Conservation (phyloP, 2,888 invertebrate genomes). For the Cataglyphis rosenhaueri region DNA sequence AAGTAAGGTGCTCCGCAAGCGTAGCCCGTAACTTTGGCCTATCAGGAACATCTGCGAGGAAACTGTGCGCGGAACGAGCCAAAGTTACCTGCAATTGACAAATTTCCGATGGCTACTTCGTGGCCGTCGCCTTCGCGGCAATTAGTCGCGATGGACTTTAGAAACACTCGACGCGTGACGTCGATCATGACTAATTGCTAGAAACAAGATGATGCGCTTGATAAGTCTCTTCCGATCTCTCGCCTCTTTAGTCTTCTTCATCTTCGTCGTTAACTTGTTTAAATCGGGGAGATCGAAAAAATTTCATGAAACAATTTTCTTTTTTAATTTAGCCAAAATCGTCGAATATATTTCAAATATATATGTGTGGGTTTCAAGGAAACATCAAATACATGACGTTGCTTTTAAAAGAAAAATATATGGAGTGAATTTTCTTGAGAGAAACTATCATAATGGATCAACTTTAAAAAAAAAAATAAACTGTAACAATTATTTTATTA, state of each 20-base stretch:
- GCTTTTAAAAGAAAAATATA: neutral
- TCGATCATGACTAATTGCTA: conserved; percentile 66
- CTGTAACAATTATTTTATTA: too few relatives aligned
- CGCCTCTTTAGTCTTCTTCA: neutral
- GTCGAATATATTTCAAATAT: neutral
- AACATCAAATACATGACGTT: neutral
- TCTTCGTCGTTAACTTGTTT: neutral
- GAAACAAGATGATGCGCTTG: conserved; percentile 51
- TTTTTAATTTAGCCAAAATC: neutral
- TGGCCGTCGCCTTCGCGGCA: conserved; percentile 71
- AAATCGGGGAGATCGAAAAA: neutral
- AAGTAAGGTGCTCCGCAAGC: conserved; percentile 63
- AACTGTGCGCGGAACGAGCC: conserved; percentile 64
- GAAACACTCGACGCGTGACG: conserved; percentile 70
- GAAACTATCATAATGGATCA: neutral
- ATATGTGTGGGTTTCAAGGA: neutral
- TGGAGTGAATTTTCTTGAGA: neutral
- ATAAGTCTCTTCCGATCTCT: conserved; percentile 25
- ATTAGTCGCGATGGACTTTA: conserved; percentile 72
- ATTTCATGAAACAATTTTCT: neutral
- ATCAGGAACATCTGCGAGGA: conserved; percentile 74
- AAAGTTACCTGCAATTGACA: conserved; percentile 74
- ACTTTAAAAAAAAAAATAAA: neutral
- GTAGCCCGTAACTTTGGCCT: conserved; percentile 69
- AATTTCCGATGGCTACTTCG: conserved; percentile 75